These are phyloP conservation scores for Equus quagga DNA, from an alignment of 2,113 vertebrate genomes.

Conservation along the genomic window DNA sequence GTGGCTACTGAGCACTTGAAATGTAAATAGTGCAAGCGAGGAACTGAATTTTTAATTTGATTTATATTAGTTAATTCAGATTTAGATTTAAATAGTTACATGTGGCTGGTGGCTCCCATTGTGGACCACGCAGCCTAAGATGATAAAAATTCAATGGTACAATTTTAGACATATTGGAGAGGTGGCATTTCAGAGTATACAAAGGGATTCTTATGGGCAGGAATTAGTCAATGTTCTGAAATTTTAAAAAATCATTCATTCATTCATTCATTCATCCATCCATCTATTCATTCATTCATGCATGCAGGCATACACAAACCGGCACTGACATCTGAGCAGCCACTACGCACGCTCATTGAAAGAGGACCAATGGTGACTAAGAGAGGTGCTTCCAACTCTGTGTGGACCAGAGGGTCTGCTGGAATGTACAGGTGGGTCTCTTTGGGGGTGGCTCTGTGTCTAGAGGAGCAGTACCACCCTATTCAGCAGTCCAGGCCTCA, in stretches of 20 bases:
- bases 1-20: background rate
- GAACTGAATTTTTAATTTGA: background rate
- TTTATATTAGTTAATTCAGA: background rate
- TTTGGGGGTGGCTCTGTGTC: background rate
- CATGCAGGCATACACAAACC: background rate
- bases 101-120: background rate
- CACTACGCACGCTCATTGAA: fast-evolving
- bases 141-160: background rate
- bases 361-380: fast-evolving
- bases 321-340: background rate
- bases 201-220: background rate
- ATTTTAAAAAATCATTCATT: background rate
- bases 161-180: background rate
- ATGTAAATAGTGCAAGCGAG: background rate
- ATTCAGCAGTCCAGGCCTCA: fast-evolving
- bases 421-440: background rate
- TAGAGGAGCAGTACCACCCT: background rate
- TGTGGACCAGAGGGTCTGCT: background rate
- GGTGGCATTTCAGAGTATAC: background rate
- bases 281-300: background rate
- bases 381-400: background rate
- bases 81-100: background rate
- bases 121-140: background rate
- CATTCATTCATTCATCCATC: background rate
- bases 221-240: slow-evolving; percentile 2